Evolutionary conservation across 2,113 vertebrate genomes (phyloP).

Genomic region (Penelope pileata): DNA sequence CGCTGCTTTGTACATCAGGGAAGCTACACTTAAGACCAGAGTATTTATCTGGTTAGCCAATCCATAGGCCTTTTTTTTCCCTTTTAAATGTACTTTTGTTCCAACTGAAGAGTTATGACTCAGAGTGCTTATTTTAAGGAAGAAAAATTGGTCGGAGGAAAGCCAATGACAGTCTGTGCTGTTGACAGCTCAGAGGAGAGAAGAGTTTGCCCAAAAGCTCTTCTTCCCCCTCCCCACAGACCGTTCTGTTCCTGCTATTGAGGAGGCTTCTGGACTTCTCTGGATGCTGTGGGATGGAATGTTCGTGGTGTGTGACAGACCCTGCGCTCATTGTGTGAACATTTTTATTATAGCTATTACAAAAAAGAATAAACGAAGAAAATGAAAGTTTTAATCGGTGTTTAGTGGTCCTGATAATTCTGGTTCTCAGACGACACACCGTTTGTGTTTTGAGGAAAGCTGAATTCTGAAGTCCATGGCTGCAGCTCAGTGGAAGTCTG

Average conservation of each 20-base stretch:
- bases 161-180: background rate
- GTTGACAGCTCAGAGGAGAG: background rate
- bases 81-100: background rate
- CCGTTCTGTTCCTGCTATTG: background rate
- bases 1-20: background rate
- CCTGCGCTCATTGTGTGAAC: background rate
- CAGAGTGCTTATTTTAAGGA: slow-evolving; percentile 1
- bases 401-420: background rate
- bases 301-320: background rate
- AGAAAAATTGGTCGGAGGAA: background rate
- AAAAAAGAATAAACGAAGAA: background rate
- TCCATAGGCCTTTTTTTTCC: background rate
- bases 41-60: background rate
- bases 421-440: background rate
- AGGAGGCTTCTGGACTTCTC: background rate
- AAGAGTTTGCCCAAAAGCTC: background rate
- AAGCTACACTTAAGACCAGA: background rate
- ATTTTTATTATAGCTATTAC: background rate
- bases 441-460: background rate
- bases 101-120: background rate
- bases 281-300: slow-evolving; percentile 7
- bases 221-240: background rate
- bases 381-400: background rate
- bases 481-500: background rate
- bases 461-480: background rate